Percentiles rank a stretch among this genome's conserved stretches.
phyloP scores from a whole-genome alignment of 2,797 vertebrate species.

The Thripadectes ignobilis region DNA sequence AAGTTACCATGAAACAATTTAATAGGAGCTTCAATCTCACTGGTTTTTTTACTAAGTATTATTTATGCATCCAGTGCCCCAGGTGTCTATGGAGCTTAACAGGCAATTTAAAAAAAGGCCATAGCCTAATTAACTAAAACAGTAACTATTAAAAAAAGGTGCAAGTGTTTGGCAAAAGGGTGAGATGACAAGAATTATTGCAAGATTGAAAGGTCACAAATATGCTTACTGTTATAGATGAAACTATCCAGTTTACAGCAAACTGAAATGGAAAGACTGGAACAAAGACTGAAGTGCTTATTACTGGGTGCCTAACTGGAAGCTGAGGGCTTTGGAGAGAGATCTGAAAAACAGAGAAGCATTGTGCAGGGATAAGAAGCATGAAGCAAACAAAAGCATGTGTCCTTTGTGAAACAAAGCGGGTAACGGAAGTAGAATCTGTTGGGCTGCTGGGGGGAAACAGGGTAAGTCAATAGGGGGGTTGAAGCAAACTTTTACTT shows the following conservation, averaged over 20 bases:
- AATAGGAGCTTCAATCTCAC: not conserved
- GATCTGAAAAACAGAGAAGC: conserved; percentile 47
- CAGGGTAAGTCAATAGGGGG: not conserved
- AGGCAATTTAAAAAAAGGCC: not conserved
- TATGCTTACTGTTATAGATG: not conserved
- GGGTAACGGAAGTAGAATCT: conserved; percentile 34
- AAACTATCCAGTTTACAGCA: conserved; percentile 3
- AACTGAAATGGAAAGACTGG: not conserved
- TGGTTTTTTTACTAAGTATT: conserved; percentile 47
- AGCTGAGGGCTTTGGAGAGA: conserved; percentile 46
- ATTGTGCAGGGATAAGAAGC: conserved; percentile 60
- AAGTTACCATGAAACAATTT: conserved; percentile 47
- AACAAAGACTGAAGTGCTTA: conserved; percentile 27
- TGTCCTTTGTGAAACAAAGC: conserved; percentile 43
- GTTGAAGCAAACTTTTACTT: not conserved
- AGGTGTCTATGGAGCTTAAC: conserved; percentile 42
- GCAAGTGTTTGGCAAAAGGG: not conserved
- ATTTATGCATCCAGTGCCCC: conserved; percentile 49
- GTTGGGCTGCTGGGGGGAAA: not conserved
- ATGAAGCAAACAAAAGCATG: conserved; percentile 58
- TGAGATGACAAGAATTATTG: not conserved
- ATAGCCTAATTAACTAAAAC: conserved; percentile 22
- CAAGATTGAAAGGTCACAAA: conserved; percentile 14
- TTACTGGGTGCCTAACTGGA: conserved; percentile 14
- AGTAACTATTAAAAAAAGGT: conserved; percentile 41